A percentile compares a stretch with the other conserved stretches of the same genome.
phyloP scores from a whole-genome alignment of 2,888 invertebrate species.

The Empis stercorea region DNA sequence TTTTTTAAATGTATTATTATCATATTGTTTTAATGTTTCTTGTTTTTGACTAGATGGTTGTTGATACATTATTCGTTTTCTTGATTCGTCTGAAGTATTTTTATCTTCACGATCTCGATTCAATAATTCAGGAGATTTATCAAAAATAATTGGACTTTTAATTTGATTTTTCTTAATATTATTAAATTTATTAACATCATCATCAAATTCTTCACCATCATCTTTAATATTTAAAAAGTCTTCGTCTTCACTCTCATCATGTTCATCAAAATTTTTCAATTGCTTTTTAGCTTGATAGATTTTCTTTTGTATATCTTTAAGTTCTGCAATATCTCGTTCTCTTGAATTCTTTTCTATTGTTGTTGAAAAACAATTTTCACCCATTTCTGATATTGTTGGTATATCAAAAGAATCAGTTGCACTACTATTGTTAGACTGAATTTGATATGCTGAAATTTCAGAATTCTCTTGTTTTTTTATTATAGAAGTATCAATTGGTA shows the following conservation, averaged over 20 bases:
- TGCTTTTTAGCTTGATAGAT: slow-evolving; percentile 44
- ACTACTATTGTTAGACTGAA: slow-evolving; percentile 27
- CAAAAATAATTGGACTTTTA: slow-evolving; percentile 31
- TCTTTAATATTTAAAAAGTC: slow-evolving; percentile 52
- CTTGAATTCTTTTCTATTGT: slow-evolving; percentile 5
- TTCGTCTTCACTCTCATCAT: slow-evolving; percentile 45
- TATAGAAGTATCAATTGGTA: slow-evolving; percentile 21
- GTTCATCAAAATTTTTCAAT: slow-evolving; percentile 33
- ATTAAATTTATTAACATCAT: slow-evolving; percentile 17
- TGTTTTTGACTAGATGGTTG: not conserved
- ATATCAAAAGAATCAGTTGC: slow-evolving; percentile 38
- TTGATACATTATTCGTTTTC: too few species aligned
- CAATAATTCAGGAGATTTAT: slow-evolving; percentile 20
- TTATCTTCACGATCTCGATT: not conserved
- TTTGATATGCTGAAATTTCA: slow-evolving; percentile 4
- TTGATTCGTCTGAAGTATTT: too few species aligned
- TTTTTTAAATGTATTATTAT: not conserved
- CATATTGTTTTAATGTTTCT: not conserved
- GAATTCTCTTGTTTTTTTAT: slow-evolving; percentile 22
- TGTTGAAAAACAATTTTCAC: slow-evolving; percentile 4
- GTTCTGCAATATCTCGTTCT: slow-evolving; percentile 37
- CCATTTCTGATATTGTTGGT: slow-evolving; percentile 37
- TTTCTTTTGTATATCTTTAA: slow-evolving; percentile 48
- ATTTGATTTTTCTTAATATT: slow-evolving; percentile 15
- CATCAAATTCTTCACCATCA: slow-evolving; percentile 41